Conservation (phyloP, 2,113 vertebrate genomes). For the Pungitius pungitius region DNA sequence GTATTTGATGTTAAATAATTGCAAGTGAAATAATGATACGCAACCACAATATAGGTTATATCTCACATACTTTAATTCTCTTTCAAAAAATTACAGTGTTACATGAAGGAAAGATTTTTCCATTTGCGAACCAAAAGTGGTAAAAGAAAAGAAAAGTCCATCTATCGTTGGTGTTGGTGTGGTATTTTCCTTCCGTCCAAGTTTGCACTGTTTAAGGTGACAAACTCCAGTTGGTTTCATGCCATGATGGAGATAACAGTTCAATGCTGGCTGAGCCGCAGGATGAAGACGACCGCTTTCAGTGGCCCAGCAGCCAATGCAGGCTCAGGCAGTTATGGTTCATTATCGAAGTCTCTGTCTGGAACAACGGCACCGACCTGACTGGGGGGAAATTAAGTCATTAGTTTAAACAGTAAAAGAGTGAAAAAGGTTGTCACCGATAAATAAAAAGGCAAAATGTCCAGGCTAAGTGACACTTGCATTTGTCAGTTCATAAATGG, state of each 20-base stretch:
- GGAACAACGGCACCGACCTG: constrained; percentile 29
- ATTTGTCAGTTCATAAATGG: not conserved
- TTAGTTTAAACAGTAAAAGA: constrained; percentile 3
- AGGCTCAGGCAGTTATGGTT: constrained; percentile 9
- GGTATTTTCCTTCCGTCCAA: constrained; percentile 10
- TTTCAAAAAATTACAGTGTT: constrained; percentile 35
- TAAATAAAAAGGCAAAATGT: not conserved
- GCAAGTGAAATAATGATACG: constrained; percentile 32
- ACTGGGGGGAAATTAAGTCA: not conserved
- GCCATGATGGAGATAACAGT: constrained; percentile 14
- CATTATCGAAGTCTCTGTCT: constrained; percentile 24
- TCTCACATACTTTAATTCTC: constrained; percentile 52
- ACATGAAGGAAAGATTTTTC: constrained; percentile 18
- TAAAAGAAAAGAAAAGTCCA: constrained; percentile 17
- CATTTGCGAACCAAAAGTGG: constrained; percentile 10
- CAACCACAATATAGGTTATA: constrained; percentile 10
- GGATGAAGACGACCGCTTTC: constrained; percentile 32
- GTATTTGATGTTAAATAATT: not conserved
- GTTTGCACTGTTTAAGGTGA: constrained; percentile 10
- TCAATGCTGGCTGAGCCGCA: constrained; percentile 31
- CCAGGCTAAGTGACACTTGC: too few species aligned
- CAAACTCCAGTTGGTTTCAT: constrained; percentile 14
- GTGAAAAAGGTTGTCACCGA: not conserved
- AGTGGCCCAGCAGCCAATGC: constrained; percentile 3
- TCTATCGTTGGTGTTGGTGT: constrained; percentile 14